Evolutionary conservation across 2,113 vertebrate genomes (phyloP), one percentile per base, ranked within the genome.

Genomic region (Trogon melanurus): DNA sequence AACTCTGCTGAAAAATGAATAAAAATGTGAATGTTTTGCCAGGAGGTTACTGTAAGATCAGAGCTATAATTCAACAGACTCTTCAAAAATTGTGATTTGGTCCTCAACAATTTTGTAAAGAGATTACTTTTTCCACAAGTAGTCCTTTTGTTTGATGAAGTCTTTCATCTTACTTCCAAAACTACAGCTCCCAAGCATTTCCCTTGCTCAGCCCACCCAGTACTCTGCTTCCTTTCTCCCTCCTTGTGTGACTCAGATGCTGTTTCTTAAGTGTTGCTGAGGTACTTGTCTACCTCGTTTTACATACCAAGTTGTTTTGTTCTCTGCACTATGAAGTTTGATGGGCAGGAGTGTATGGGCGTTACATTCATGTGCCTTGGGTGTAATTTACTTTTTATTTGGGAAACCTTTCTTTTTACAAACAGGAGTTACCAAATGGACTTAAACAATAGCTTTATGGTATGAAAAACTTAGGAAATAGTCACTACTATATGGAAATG

Each of bases 351-450:
- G 26, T 7, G 6, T 89, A 82, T 83, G 75, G 56, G 54, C 5
- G 51, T 48, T 87, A 75, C 50, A 41, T 66, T 87, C 71, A 38
- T 62, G n/a, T 27, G 30, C 20, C 36, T 90, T 79, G 22, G 16
- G 23, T 93, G n/a, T 90, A 94, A 90, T 94, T 79, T 47, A 51
- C 10, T 76, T 65, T 79, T 94, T 85, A 51, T 91, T 91, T 83
- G 29, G 64, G 38, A 79, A 96, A 64, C 13, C 19, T 83, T 90
- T 76, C 73, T 64, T 95, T 86, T 85, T 79, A 44, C 23, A 79
- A 66, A 72, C 44, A 88, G 5, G 11, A 45, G 16, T 41, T 30
- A 93, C 66, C 15, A 13, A 79, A 78, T 61, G 64, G 56, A 76
- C 51, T 92, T 79, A 19, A 80, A 74, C 50, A 87, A 61, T 15